These are phyloP conservation scores for Seira musarum DNA, from an alignment of 2,888 invertebrate genomes.

Conservation along the genomic window DNA sequence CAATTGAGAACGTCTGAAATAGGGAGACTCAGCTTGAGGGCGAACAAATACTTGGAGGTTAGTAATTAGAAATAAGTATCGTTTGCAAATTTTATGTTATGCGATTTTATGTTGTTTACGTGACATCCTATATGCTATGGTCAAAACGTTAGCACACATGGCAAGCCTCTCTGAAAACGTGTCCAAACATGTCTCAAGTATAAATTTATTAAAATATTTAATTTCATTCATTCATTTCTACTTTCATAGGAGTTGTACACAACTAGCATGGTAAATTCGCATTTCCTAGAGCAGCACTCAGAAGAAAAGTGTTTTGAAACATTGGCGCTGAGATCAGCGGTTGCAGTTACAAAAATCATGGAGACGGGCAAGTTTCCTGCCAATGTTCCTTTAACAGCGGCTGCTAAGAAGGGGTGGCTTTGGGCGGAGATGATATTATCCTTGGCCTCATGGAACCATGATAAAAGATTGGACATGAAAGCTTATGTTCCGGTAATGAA, in stretches of 20 bases:
- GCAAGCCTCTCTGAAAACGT: too few relatives aligned
- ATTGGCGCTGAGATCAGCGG: conserved; percentile 65
- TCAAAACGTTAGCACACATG: too few relatives aligned
- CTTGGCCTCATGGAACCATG: conserved; percentile 66
- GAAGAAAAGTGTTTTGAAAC: conserved; percentile 61
- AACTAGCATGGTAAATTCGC: conserved; percentile 63
- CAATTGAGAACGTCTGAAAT: conserved; percentile 67
- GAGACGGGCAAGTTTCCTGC: conserved; percentile 62
- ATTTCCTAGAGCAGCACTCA: conserved; percentile 66
- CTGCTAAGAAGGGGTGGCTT: conserved; percentile 65
- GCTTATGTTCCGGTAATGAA: conserved; percentile 49
- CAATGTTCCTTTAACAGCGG: conserved; percentile 64
- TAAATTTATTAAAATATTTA: too few relatives aligned
- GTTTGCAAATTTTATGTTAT: background rate
- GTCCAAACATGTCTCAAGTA: too few relatives aligned
- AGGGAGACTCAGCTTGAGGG: conserved; percentile 64
- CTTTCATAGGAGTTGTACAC: conserved; percentile 42
- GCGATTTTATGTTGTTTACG: too few relatives aligned
- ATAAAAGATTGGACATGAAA: conserved; percentile 61
- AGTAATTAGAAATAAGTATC: conserved; percentile 35
- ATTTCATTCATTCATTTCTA: background rate
- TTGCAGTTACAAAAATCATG: conserved; percentile 68
- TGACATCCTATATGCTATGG: too few relatives aligned
- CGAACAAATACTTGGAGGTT: conserved; percentile 65
- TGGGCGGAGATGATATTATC: conserved; percentile 69